Evolutionary conservation across 1,140 invertebrate species (phyloP).

Genomic region (Plectrocnemia conspersa): DNA sequence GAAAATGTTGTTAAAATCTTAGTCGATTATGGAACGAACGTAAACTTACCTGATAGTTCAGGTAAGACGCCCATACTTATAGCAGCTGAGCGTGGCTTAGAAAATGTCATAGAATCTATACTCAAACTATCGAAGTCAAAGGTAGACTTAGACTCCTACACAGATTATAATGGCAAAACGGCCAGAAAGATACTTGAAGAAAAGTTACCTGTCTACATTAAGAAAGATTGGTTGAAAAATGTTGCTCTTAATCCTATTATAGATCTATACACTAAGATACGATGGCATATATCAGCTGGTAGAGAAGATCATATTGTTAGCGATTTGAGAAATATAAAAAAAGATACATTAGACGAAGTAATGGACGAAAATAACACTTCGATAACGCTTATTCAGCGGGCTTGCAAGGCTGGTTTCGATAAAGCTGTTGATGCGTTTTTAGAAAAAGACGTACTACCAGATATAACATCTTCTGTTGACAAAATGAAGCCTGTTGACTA

Average conservation of each 20-base stretch:
- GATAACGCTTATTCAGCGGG: too few relatives aligned
- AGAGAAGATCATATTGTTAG: too few relatives aligned
- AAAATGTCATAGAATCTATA: constrained; percentile 48
- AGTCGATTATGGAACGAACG: constrained; percentile 56
- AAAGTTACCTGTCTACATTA: constrained; percentile 62
- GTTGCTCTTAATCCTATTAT: too few relatives aligned
- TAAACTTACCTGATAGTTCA: constrained; percentile 59
- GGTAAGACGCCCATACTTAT: constrained; percentile 61
- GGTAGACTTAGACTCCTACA: constrained; percentile 57
- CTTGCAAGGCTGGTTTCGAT: constrained; percentile 56
- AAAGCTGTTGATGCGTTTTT: constrained; percentile 55
- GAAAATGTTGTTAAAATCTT: constrained; percentile 52
- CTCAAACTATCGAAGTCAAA: constrained; percentile 47
- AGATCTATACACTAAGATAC: too few relatives aligned
- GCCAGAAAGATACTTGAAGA: constrained; percentile 54
- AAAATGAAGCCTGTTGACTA: constrained; percentile 52
- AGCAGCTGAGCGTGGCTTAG: constrained; percentile 53
- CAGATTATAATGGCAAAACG: constrained; percentile 52
- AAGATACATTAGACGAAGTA: too few relatives aligned
- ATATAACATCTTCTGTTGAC: constrained; percentile 44
- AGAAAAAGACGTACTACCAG: constrained; percentile 50
- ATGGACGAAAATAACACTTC: too few relatives aligned
- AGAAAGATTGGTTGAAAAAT: too few relatives aligned
- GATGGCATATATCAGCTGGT: too few relatives aligned
- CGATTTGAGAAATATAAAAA: too few relatives aligned